These are phyloP conservation scores for Drymodes brunneopygia DNA, from an alignment of 2,113 vertebrate genomes.

Conservation along the genomic window DNA sequence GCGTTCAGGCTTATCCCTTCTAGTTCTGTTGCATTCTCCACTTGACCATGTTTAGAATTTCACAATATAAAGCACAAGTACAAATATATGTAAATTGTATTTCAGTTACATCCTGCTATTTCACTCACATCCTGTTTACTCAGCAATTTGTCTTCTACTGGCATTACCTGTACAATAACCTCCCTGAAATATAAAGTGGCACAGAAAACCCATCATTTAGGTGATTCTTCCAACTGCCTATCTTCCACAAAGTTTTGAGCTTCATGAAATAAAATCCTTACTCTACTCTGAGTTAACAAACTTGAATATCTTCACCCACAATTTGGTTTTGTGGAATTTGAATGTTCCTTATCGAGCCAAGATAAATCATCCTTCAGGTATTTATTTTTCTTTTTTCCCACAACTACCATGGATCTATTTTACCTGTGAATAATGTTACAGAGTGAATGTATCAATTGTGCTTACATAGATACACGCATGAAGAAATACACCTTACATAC, in stretches of 20 bases:
- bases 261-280: not conserved
- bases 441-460: not conserved
- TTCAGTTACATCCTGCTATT: not conserved
- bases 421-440: not conserved
- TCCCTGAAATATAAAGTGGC: not conserved
- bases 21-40: not conserved
- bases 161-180: not conserved
- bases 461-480: accelerated
- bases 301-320: not conserved
- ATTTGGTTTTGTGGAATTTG: not conserved
- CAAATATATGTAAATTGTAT: not conserved
- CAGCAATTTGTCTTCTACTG: not conserved
- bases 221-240: not conserved
- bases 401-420: not conserved
- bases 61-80: not conserved
- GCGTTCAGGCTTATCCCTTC: not conserved
- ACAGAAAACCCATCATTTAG: not conserved
- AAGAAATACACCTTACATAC: accelerated
- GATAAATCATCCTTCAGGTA: not conserved
- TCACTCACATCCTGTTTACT: not conserved
- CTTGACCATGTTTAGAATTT: not conserved
- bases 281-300: not conserved
- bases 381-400: not conserved
- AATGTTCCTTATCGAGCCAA: not conserved
- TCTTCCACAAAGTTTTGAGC: not conserved